A percentile compares a stretch with the other conserved stretches of the same genome.
Conservation (phyloP, 2,113 vertebrate species). For the Pseudorectes ferrugineus region DNA sequence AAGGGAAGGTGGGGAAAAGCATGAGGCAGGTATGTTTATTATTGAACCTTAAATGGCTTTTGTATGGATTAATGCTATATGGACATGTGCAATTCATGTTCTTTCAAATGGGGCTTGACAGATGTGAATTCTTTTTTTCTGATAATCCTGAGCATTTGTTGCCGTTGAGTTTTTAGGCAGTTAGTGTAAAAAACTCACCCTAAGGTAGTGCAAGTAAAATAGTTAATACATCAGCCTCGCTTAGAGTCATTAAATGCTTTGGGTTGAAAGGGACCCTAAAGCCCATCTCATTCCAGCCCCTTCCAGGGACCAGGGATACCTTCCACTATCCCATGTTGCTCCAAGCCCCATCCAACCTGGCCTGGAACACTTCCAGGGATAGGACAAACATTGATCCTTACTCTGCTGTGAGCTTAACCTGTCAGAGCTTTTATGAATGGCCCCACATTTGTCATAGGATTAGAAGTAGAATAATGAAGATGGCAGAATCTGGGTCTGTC, state of each 20-base stretch:
- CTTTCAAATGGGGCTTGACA: not conserved
- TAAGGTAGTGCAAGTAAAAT: not conserved
- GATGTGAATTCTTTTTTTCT: not conserved
- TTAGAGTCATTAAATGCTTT: not conserved
- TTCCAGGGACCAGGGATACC: not conserved
- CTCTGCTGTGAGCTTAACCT: not conserved
- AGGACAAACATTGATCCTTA: not conserved
- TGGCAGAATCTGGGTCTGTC: not conserved
- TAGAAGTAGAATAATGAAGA: not conserved
- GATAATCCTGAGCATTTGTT: not conserved
- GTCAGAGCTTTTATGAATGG: not conserved
- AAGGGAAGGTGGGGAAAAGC: not conserved
- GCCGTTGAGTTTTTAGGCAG: not conserved
- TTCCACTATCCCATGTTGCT: not conserved
- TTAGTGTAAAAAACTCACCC: not conserved
- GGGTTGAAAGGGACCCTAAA: not conserved
- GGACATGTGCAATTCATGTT: accelerated
- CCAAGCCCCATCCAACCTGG: accelerated
- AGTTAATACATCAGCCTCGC: not conserved
- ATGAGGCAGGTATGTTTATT: accelerated
- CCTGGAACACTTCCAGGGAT: not conserved
- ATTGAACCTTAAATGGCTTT: not conserved
- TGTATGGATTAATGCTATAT: accelerated
- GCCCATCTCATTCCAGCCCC: not conserved
- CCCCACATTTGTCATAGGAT: not conserved